phyloP scores from a whole-genome alignment of 2,113 vertebrate genomes.

The Aegotheles bennettii region DNA sequence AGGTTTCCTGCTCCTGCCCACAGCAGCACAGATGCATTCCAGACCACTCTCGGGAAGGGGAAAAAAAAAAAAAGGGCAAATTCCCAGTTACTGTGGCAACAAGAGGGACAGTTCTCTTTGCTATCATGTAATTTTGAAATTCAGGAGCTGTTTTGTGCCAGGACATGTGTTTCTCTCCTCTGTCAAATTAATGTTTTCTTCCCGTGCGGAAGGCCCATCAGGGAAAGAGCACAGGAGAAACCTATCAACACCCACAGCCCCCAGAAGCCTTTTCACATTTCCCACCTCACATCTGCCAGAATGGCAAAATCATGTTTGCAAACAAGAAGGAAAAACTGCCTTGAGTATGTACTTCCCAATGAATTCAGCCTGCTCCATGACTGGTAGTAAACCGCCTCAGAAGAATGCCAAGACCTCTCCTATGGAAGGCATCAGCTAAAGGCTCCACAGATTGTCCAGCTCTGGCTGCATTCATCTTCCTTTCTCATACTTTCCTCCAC shows the following conservation, averaged over 20 bases:
- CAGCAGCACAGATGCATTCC: background rate
- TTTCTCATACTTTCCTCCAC: background rate
- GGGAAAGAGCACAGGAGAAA: background rate
- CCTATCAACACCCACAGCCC: background rate
- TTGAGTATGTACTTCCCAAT: background rate
- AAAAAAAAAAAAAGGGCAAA: background rate
- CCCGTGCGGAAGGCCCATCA: background rate
- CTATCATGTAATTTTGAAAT: background rate
- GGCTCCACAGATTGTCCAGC: background rate
- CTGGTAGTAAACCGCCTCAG: background rate
- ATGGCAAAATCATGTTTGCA: background rate
- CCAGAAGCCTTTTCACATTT: slow-evolving; percentile 18
- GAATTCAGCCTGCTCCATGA: background rate
- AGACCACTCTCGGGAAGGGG: background rate
- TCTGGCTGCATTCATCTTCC: background rate
- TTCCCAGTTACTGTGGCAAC: background rate
- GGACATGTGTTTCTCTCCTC: background rate
- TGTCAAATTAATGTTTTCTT: slow-evolving; percentile 3
- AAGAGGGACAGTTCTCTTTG: background rate
- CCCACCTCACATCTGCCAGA: background rate
- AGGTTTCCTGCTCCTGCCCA: slow-evolving; percentile 8
- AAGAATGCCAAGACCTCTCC: background rate
- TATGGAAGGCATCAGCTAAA: background rate
- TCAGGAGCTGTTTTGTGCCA: background rate
- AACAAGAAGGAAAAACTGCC: background rate